Conservation (phyloP, 2,888 invertebrate species). For the Arrhopalites spinosus region DNA sequence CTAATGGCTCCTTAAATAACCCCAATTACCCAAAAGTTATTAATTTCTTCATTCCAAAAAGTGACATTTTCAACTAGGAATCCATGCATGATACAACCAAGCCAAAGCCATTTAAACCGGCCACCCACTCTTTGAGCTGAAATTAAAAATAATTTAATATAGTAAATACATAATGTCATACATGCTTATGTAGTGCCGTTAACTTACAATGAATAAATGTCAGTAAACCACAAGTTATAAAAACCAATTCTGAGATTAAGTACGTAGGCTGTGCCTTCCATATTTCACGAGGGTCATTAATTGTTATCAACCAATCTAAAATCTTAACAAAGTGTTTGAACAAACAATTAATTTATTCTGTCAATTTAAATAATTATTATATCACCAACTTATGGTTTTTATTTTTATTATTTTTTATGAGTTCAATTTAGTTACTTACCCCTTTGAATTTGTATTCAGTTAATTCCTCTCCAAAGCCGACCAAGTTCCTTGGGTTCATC, state of each 20-base stretch:
- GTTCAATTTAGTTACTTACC: constrained; percentile 42
- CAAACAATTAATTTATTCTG: not conserved
- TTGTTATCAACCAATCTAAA: constrained; percentile 68
- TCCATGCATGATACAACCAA: constrained; percentile 74
- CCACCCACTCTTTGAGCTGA: constrained; percentile 73
- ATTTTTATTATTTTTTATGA: not conserved
- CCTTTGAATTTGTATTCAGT: constrained; percentile 54
- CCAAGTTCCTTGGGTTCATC: not conserved
- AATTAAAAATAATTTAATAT: not conserved
- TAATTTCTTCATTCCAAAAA: constrained; percentile 72
- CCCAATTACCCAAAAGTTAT: too few species aligned
- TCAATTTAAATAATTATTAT: not conserved
- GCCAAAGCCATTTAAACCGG: constrained; percentile 75
- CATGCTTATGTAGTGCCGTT: too few species aligned
- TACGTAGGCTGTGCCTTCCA: constrained; percentile 72
- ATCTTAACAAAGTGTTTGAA: constrained; percentile 60
- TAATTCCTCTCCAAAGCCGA: constrained; percentile 54
- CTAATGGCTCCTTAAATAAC: too few species aligned
- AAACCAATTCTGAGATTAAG: constrained; percentile 64
- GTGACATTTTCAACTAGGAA: constrained; percentile 73
- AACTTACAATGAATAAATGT: constrained; percentile 72
- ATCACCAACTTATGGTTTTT: not conserved
- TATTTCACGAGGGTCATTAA: constrained; percentile 64
- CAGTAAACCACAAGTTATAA: constrained; percentile 67
- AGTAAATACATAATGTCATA: too few species aligned